Base-by-base conservation (phyloP, 2,113 vertebrate species). In the Daboia siamensis region DNA sequence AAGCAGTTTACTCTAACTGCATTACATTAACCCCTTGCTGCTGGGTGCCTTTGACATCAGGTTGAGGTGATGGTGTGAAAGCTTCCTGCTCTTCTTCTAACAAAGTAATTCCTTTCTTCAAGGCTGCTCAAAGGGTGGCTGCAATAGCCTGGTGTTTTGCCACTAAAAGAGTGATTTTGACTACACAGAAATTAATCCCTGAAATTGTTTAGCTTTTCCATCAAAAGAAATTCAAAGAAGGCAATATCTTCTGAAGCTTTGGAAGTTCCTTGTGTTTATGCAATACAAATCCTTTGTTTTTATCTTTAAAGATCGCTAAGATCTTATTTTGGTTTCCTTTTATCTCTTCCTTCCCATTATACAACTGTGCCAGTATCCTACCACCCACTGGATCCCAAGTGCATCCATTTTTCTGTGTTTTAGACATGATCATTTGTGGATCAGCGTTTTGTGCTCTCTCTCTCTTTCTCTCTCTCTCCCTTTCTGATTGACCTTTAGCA, bases 1-100 rank as follows among this genome's bases (percentile, higher is more conserved):
- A 94, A 95, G 96, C 94, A 97, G 95, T 96, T 96, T 80, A n/a
- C 94, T 94, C 95, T 24, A 90, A 94, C 94, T 94, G 95, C 17
- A 39, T 87, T 46, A 92, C 3, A 59, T 96, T 96, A 97, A 97
- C 96, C 96, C 97, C 4, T 2, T 80, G 91, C n/a, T 51, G 33
- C 29, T 86, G 88, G 59, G 57, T 90, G 88, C 88, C 90, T 90
- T 84, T 86, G 55, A 24, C 80, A 90, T 64, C 92, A 44, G 88
- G n/a, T 86, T 90, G 59, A 86, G 80, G 74, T 86, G 46, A 90
- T 52, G 46, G 92, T 6, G 56, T 93, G 80, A 90, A 93, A 86
- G 56, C 92, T 86, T 90, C 48, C 80, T 86, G 80, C 87, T 46
- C 4, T 56, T 84, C 2, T 86, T 86, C 80, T 51, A 44, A 39